Percentiles rank a stretch among this genome's conserved stretches.
These are phyloP conservation scores for Botia almorhae DNA, from an alignment of 2,797 vertebrate species.

Conservation along the genomic window DNA sequence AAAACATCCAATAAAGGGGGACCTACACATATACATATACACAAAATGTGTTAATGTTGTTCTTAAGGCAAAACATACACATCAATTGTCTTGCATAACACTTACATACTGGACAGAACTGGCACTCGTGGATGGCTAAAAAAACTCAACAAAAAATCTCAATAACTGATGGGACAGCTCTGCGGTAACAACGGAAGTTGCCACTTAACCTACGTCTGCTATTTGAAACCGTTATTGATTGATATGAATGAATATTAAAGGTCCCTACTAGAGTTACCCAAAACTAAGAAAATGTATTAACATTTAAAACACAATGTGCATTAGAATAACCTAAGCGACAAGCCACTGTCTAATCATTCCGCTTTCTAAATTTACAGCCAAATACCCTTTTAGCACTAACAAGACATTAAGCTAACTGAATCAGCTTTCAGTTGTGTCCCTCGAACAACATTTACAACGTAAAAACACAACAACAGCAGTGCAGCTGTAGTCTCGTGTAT, in stretches of 20 bases:
- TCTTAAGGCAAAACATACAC: not conserved
- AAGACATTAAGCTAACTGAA: no score
- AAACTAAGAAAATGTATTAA: not conserved
- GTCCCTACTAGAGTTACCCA: not conserved
- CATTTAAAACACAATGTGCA: not conserved
- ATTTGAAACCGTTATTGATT: not conserved
- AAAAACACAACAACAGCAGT: not conserved
- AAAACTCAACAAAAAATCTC: conserved; percentile 10
- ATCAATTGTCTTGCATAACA: not conserved
- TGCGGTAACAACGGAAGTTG: conserved; percentile 7
- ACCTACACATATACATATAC: not conserved
- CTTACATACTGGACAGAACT: not conserved
- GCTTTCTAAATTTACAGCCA: not conserved
- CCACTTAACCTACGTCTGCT: not conserved
- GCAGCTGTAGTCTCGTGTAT: conserved; percentile 11
- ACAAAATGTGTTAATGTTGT: not conserved
- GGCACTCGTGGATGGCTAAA: not conserved
- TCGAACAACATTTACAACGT: not conserved
- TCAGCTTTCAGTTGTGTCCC: not conserved
- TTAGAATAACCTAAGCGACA: not conserved
- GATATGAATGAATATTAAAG: not conserved
- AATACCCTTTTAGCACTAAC: no score
- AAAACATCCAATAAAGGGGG: no score
- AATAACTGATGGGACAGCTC: not conserved
- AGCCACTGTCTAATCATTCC: not conserved